Base-by-base conservation (phyloP, 2,888 invertebrate genomes). In the Stomorhina lunata region DNA sequence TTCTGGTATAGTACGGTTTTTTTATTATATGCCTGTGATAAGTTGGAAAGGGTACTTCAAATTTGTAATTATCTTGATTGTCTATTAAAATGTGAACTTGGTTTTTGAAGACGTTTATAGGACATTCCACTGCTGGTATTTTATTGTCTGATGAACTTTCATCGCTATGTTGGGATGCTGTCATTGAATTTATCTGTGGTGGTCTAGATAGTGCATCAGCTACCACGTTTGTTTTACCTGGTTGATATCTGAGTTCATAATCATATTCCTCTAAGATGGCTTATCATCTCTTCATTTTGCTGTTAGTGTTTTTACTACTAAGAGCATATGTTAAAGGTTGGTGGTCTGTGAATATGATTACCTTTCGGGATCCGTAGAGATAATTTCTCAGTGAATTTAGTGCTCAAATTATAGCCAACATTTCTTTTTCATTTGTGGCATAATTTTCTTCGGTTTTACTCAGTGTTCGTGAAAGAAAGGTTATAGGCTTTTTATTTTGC, bases 81-180 rank as follows among this genome's bases (percentile, higher is more conserved):
- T n/a, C n/a, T n/a, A n/a, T n/a, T 29, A 15, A 63, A 9, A 12
- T 61, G 63, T 17, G n/a, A 40, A 82, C 69, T 29, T 81, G 68
- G 15, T 78, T 50, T 40, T 69, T 78, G 9, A 63, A 68, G n/a
- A 68, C 68, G 17, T 68, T 77, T 17, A 77, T 57, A 40, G 68
- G 68, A 15, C 27, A 12, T 73, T 66, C 68, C 2, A 50, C 40
- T 20, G 48, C 10, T 15, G 80, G 80, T 27, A 75, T 73, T 15
- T 75, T 10, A 40, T 71, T 55, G 2, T 75, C 34, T 17, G 53
- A 43, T 65, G 72, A 72, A 43, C 79, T 79, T 10, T 79, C 66
- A 22, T 72, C 59, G 17, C 53, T 53, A n/a, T 78, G 78, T 12
- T 22, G 27, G 22, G 63, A 40, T 7, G 22, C 17, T 63, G 61